Conservation (phyloP, 2,113 vertebrate genomes). For the Melanostigma gelatinosum region DNA sequence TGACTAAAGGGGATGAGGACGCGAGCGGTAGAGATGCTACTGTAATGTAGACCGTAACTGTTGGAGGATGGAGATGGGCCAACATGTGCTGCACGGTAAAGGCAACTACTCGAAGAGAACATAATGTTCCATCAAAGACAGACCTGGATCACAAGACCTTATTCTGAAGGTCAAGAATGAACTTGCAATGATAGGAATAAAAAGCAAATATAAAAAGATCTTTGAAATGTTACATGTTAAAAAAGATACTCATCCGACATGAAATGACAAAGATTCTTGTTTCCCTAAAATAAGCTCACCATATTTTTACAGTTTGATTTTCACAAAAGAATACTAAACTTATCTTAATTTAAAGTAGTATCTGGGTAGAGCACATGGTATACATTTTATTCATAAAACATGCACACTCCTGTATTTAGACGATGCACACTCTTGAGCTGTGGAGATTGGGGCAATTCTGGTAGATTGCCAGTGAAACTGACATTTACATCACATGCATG, state of each 20-base stretch:
- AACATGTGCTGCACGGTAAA: not conserved
- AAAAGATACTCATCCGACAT: not conserved
- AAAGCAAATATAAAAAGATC: not conserved
- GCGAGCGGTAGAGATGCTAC: slow-evolving; percentile 24
- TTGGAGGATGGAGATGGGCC: slow-evolving; percentile 20
- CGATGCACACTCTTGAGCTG: not conserved
- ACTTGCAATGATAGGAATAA: not conserved
- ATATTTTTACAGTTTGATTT: not conserved
- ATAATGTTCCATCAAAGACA: not conserved
- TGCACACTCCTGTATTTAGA: not conserved
- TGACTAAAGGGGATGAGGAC: slow-evolving; percentile 63
- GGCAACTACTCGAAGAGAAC: not conserved
- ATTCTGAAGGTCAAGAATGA: not conserved
- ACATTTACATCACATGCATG: not conserved
- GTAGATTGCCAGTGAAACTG: not conserved
- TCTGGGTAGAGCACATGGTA: not conserved
- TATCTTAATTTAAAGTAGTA: not conserved
- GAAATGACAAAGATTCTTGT: not conserved
- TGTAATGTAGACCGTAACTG: slow-evolving; percentile 41
- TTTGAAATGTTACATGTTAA: not conserved
- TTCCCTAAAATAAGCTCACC: no score
- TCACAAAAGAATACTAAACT: no score
- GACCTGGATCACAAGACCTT: not conserved
- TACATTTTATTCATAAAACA: not conserved
- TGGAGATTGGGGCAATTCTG: not conserved